phyloP scores from a whole-genome alignment of 2,888 invertebrate genomes.

The Halocaridina rubra region DNA sequence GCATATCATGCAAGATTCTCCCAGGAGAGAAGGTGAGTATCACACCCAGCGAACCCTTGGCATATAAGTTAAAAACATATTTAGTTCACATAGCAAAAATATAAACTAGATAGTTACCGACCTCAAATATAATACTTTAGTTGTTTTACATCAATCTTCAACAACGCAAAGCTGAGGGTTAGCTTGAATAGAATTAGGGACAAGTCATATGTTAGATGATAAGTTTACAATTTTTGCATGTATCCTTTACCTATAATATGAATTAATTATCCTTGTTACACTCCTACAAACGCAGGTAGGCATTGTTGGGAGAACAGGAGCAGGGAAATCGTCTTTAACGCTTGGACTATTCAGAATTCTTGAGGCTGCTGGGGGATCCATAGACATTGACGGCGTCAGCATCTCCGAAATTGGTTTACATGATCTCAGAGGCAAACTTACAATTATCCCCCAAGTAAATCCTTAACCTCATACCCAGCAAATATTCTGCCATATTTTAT shows the following conservation, averaged over 20 bases:
- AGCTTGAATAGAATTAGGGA: neutral
- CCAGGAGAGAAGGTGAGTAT: constrained; percentile 73
- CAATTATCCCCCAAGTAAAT: constrained; percentile 69
- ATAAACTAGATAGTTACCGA: neutral
- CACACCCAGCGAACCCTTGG: too few species aligned
- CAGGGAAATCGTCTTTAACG: constrained; percentile 69
- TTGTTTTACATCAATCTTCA: too few species aligned
- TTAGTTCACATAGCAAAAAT: neutral
- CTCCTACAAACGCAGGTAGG: too few species aligned
- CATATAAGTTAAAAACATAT: too few species aligned
- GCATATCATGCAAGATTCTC: constrained; percentile 74
- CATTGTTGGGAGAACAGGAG: constrained; percentile 65
- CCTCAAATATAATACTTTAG: too few species aligned
- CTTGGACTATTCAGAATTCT: constrained; percentile 68
- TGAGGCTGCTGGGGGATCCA: constrained; percentile 67
- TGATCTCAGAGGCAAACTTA: constrained; percentile 68
- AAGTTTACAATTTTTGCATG: too few species aligned
- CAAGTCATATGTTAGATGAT: too few species aligned
- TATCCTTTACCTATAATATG: too few species aligned
- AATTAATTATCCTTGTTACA: too few species aligned
- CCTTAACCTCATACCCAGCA: too few species aligned
- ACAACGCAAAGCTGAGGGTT: too few species aligned
- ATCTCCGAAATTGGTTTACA: constrained; percentile 73
- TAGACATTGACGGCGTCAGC: constrained; percentile 70
- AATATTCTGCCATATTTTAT: too few species aligned